A percentile compares a stretch with the other conserved stretches of the same genome.
Evolutionary conservation across 2,797 vertebrate species (phyloP).

Genomic region (Sternarchorhynchus goeldii): DNA sequence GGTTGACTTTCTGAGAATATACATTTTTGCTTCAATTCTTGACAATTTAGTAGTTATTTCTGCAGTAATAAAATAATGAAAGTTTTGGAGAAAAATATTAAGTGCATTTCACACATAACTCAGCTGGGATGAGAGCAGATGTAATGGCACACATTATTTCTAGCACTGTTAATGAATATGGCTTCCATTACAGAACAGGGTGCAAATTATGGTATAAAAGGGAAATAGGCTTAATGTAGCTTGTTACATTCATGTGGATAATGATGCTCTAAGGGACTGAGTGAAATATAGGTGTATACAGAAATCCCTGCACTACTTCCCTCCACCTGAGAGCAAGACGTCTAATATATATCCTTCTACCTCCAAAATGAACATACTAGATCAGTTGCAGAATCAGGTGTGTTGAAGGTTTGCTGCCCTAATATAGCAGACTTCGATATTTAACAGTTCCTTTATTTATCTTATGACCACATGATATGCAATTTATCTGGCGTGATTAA

Average conservation of each 20-base stretch:
- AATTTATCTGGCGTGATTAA: no score
- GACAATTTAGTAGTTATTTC: conserved; percentile 34
- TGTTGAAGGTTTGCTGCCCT: no score
- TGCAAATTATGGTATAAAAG: conserved; percentile 50
- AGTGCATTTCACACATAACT: conserved; percentile 35
- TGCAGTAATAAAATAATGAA: conserved; percentile 46
- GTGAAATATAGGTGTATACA: conserved; percentile 49
- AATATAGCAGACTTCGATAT: no score
- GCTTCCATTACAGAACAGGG: conserved; percentile 50
- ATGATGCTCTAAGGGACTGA: conserved; percentile 54
- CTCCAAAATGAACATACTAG: background rate
- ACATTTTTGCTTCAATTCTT: conserved; percentile 27
- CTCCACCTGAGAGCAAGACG: background rate
- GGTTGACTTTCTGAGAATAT: conserved; percentile 34
- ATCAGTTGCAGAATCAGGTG: no score
- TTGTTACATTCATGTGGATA: conserved; percentile 39
- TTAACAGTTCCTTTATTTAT: no score
- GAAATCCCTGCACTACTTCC: conserved; percentile 29
- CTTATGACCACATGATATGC: no score
- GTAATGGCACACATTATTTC: conserved; percentile 52
- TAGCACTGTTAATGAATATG: conserved; percentile 52
- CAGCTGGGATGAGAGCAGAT: conserved; percentile 46
- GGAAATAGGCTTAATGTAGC: conserved; percentile 37
- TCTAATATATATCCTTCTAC: background rate
- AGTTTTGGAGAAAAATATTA: conserved; percentile 41